Conservation (phyloP, 23 tunicate species). For the Halocynthia aurantium region DNA sequence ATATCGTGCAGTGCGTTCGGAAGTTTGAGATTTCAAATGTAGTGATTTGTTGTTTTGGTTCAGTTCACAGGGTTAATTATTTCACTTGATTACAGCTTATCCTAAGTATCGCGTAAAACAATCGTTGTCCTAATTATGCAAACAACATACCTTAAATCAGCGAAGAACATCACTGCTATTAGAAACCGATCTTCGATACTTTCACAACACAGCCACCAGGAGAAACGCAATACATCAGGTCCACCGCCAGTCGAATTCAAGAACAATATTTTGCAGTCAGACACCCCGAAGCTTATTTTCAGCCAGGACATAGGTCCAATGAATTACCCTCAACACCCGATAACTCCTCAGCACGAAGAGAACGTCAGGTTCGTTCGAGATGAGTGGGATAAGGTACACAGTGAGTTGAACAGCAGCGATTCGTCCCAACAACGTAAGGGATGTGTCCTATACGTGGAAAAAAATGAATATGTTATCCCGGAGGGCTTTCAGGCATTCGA, state of each 20-base stretch:
- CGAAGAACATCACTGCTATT: background rate
- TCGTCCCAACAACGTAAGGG: conserved; percentile 13
- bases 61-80: too few species aligned
- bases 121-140: background rate
- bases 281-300: conserved; percentile 15
- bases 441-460: conserved; percentile 18
- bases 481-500: conserved; percentile 12
- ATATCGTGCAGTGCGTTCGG: too few species aligned
- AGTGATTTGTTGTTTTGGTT: too few species aligned
- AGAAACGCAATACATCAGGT: background rate
- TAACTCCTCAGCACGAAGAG: conserved; percentile 24
- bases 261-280: background rate
- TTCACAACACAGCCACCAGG: conserved; percentile 15
- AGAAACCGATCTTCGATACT: conserved; percentile 1
- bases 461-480: conserved; percentile 1
- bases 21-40: too few species aligned
- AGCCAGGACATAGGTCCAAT: background rate
- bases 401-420: background rate
- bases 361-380: conserved; percentile 10
- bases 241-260: conserved; percentile 14
- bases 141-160: conserved; percentile 1
- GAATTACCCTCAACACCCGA: background rate
- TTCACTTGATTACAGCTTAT: too few species aligned
- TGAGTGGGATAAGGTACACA: conserved; percentile 11
- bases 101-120: too few species aligned